Percentiles rank a stretch among this genome's conserved stretches.
Evolutionary conservation across 2,888 invertebrate genomes (phyloP).

Genomic region (Heliconius ethilla): DNA sequence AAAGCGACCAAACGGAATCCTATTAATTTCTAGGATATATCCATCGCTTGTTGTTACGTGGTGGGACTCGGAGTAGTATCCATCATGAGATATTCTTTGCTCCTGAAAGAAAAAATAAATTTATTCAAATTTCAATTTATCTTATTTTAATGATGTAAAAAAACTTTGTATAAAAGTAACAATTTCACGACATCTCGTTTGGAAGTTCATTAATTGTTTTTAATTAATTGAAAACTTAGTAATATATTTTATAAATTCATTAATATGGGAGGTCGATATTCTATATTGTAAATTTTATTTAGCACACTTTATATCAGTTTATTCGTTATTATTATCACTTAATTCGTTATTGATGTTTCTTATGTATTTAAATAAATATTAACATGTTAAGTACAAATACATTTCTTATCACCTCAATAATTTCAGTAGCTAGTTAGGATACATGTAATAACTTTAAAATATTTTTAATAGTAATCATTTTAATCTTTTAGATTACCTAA

Average conservation of each 20-base stretch:
- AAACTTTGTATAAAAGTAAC: neutral
- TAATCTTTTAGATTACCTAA: slow-evolving; percentile 10
- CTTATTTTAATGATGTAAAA: neutral
- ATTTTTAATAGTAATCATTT: slow-evolving; percentile 9
- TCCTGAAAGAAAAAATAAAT: slow-evolving; percentile 1
- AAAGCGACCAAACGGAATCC: slow-evolving; percentile 52
- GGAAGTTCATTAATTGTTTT: neutral
- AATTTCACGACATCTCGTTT: neutral
- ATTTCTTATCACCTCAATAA: neutral
- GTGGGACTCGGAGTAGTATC: slow-evolving; percentile 53
- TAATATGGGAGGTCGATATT: neutral
- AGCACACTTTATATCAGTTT: no score
- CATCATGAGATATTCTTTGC: slow-evolving; percentile 44
- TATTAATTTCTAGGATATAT: slow-evolving; percentile 54
- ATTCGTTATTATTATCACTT: neutral
- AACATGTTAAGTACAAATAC: neutral
- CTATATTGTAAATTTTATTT: neutral
- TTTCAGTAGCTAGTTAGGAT: neutral
- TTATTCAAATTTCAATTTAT: neutral
- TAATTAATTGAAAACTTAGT: neutral
- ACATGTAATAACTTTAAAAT: neutral
- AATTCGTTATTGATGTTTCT: neutral
- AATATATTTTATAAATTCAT: neutral
- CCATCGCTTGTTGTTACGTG: slow-evolving; percentile 52
- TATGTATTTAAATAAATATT: neutral